These are phyloP conservation scores for Scomberomorus guttatus DNA, from an alignment of 2,797 vertebrate species.

Conservation along the genomic window DNA sequence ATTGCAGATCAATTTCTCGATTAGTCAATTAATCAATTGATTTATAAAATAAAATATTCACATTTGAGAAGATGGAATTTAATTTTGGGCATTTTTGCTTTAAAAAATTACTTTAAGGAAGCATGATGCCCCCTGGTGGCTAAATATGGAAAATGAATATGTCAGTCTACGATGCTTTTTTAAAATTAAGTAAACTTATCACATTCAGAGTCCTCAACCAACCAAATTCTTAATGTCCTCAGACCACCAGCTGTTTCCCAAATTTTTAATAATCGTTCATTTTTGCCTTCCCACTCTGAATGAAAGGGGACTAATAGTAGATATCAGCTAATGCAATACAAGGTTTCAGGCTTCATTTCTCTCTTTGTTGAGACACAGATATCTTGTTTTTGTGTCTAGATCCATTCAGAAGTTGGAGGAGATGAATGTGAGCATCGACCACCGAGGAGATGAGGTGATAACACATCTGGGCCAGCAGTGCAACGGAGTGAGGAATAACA, in stretches of 20 bases:
- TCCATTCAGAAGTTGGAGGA: conserved; percentile 98
- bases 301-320: no score
- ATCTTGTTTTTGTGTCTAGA: conserved; percentile 72
- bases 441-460: conserved; percentile 90
- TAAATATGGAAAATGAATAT: background rate
- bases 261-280: no score
- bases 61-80: no score
- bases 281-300: no score
- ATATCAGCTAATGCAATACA: no score
- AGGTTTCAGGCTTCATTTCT: no score
- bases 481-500: conserved; percentile 81
- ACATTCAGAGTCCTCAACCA: background rate
- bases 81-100: background rate
- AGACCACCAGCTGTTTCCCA: no score
- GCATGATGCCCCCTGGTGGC: conserved; percentile 16
- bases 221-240: no score
- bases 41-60: no score
- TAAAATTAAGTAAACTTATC: no score
- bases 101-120: background rate
- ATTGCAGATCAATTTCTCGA: no score
- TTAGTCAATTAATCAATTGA: no score
- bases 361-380: background rate
- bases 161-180: background rate
- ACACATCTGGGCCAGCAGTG: conserved; percentile 86
- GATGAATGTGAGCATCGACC: conserved; percentile 95